Conservation (phyloP, 1,140 invertebrate genomes). For the Caenorhabditis briggsae region DNA sequence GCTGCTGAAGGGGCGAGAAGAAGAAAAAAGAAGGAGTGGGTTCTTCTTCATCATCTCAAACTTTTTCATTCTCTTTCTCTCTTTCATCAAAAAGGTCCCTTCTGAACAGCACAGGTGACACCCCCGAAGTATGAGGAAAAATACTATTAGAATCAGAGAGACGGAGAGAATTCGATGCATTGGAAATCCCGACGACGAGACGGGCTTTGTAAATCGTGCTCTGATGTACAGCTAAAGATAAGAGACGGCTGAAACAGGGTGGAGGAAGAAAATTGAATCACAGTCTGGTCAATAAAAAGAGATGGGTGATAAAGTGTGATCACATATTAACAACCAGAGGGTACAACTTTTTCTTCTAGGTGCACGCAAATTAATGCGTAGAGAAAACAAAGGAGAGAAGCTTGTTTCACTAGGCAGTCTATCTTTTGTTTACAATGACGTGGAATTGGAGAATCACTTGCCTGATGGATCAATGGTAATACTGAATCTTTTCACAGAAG, state of each 20-base stretch:
- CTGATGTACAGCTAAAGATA: slow-evolving; percentile 45
- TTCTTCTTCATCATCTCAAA: slow-evolving; percentile 7
- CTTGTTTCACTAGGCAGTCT: slow-evolving; percentile 22
- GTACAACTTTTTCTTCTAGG: background rate
- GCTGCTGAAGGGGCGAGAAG: background rate
- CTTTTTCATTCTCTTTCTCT: slow-evolving; percentile 6
- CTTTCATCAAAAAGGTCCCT: background rate
- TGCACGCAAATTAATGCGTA: slow-evolving; percentile 44
- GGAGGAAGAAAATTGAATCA: slow-evolving; percentile 10
- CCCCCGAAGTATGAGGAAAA: slow-evolving; percentile 1
- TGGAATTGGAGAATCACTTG: background rate
- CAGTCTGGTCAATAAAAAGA: slow-evolving; percentile 46
- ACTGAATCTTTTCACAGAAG: slow-evolving; percentile 29
- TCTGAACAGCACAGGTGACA: slow-evolving; percentile 53
- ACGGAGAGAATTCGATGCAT: slow-evolving; percentile 10
- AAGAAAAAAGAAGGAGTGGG: slow-evolving; percentile 30
- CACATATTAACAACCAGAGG: slow-evolving; percentile 29
- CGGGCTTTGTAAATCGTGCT: slow-evolving; percentile 42
- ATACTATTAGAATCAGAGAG: slow-evolving; percentile 7
- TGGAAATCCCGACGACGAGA: slow-evolving; percentile 1
- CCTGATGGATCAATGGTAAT: slow-evolving; percentile 24
- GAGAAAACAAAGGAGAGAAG: slow-evolving; percentile 36
- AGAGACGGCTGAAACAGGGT: background rate
- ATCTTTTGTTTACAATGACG: background rate
- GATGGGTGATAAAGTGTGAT: slow-evolving; percentile 36